A percentile compares a stretch with the other conserved stretches of the same genome.
phyloP scores from a whole-genome alignment of 2,888 invertebrate genomes.

The Tenthredo scrophulariae region DNA sequence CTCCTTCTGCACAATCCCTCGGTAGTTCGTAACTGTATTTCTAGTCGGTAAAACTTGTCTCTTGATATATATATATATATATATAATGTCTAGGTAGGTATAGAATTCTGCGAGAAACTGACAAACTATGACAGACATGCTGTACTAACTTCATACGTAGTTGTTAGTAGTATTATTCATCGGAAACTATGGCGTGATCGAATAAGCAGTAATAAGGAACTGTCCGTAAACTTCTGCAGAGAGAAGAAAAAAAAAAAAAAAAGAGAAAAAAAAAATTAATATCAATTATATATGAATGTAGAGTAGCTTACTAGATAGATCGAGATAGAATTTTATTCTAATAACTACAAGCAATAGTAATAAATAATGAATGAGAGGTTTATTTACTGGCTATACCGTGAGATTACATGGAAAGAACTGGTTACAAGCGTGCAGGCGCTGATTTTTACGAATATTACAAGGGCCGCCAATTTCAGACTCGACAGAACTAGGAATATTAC shows the following conservation, averaged over 20 bases:
- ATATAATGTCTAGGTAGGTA: background rate
- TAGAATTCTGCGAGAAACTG: constrained; percentile 12
- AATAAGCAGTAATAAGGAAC: background rate
- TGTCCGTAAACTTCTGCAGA: background rate
- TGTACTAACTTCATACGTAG: background rate
- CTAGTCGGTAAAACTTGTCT: constrained; percentile 34
- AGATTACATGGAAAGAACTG: too few relatives aligned
- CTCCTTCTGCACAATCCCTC: constrained; percentile 9
- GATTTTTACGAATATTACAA: too few relatives aligned
- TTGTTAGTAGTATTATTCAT: background rate
- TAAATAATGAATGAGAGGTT: background rate
- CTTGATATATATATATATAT: background rate
- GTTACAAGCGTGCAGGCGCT: too few relatives aligned
- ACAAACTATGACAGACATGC: constrained; percentile 24
- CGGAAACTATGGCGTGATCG: background rate
- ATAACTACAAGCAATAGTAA: background rate
- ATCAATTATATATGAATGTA: background rate
- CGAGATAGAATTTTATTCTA: background rate
- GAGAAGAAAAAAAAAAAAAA: background rate
- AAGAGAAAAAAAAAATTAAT: background rate
- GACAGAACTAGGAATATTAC: too few relatives aligned
- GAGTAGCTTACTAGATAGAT: background rate
- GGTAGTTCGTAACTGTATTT: constrained; percentile 33
- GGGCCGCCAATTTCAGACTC: too few relatives aligned
- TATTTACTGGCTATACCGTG: background rate